phyloP scores from a whole-genome alignment of 2,113 vertebrate species.

The Neopipo cinnamomea region DNA sequence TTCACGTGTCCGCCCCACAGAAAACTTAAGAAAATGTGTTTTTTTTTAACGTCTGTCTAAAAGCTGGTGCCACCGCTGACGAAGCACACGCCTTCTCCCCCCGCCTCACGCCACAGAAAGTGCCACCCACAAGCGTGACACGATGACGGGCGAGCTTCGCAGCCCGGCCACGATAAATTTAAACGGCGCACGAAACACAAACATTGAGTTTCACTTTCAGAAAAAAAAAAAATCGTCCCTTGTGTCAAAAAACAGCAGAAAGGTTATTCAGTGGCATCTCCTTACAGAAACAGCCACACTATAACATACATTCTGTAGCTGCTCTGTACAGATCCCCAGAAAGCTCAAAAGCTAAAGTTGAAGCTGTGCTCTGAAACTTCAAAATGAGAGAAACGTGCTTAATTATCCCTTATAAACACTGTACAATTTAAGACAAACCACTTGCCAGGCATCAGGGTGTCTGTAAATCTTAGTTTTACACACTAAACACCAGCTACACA shows the following conservation, averaged over 20 bases:
- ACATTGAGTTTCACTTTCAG: not conserved
- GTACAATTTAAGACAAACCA: not conserved
- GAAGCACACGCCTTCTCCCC: not conserved
- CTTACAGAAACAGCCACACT: not conserved
- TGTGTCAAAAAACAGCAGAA: accelerated
- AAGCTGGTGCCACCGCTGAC: not conserved
- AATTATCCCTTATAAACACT: not conserved
- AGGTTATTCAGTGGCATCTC: too few relatives aligned
- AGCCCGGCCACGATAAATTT: not conserved
- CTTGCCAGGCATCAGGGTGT: not conserved
- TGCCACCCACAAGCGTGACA: not conserved
- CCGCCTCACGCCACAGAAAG: not conserved
- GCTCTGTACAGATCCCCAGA: too few relatives aligned
- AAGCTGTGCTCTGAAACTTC: not conserved
- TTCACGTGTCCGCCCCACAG: accelerated
- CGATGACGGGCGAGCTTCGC: accelerated
- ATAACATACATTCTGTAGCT: not conserved
- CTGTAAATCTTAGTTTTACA: not conserved
- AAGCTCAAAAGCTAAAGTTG: not conserved
- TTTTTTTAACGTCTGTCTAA: not conserved
- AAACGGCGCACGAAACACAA: not conserved
- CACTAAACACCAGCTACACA: not conserved
- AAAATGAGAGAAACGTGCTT: not conserved
- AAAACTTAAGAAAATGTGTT: too few relatives aligned
- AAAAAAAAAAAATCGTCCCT: too few relatives aligned